Evolutionary conservation across 2,888 invertebrate genomes (phyloP).

Genomic region (Orthonevra nobilis): DNA sequence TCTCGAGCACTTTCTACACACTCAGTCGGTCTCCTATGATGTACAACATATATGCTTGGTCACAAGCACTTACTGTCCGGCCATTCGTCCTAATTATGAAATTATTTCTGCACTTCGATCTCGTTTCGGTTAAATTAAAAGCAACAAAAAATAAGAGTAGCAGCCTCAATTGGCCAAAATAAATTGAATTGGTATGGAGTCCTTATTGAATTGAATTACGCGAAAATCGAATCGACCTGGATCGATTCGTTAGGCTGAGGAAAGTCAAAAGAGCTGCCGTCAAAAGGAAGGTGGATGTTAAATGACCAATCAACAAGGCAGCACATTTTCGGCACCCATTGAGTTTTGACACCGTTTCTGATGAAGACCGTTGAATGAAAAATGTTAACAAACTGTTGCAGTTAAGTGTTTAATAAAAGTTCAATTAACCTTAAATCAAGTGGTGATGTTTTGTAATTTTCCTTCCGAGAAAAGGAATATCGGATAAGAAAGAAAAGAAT

Average conservation of each 20-base stretch:
- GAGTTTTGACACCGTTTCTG: constrained; percentile 30
- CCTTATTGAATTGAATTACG: constrained; percentile 33
- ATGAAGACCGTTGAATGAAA: neutral
- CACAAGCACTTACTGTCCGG: constrained; percentile 57
- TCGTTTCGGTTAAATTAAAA: constrained; percentile 48
- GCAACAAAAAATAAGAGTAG: neutral
- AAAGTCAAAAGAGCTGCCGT: neutral
- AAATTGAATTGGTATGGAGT: constrained; percentile 14
- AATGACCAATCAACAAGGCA: constrained; percentile 31
- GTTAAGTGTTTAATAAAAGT: constrained; percentile 2
- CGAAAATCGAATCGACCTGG: constrained; percentile 5
- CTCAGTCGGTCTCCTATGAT: constrained; percentile 50
- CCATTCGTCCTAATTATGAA: constrained; percentile 63
- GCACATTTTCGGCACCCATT: constrained; percentile 34
- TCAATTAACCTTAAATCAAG: constrained; percentile 4
- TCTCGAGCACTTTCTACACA: constrained; percentile 39
- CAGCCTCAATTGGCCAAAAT: neutral
- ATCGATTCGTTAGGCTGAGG: neutral
- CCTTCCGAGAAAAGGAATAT: too few relatives aligned
- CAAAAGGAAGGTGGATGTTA: constrained; percentile 5
- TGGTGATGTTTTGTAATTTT: too few relatives aligned
- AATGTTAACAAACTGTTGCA: constrained; percentile 11
- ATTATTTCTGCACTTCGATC: constrained; percentile 57
- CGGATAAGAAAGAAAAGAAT: too few relatives aligned
- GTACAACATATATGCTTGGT: constrained; percentile 23